phyloP scores from a whole-genome alignment of 1,140 invertebrate genomes.

The Lepidurus apus region DNA sequence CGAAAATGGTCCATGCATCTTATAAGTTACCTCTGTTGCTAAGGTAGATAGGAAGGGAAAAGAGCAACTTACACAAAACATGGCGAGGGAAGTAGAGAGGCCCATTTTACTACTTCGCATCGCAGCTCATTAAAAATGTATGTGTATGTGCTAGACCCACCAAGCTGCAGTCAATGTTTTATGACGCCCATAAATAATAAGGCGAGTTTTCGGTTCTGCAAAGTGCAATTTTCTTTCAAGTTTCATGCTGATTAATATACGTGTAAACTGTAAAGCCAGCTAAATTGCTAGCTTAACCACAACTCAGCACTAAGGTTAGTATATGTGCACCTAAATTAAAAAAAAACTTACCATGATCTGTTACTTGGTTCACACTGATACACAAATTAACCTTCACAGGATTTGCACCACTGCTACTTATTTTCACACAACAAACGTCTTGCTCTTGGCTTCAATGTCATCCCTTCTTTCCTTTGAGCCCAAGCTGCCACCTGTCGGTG shows the following conservation, averaged over 20 bases:
- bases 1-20: neutral
- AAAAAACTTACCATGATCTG: slow-evolving; percentile 4
- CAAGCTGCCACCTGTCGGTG: neutral
- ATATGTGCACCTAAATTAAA: neutral
- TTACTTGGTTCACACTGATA: neutral
- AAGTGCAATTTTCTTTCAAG: too few relatives aligned
- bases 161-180: too few relatives aligned
- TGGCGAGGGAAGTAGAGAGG: neutral
- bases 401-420: neutral
- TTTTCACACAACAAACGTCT: neutral
- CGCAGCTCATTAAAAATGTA: neutral
- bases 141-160: too few relatives aligned
- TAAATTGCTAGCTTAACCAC: too few relatives aligned
- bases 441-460: slow-evolving; percentile 9
- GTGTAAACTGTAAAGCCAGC: too few relatives aligned
- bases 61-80: neutral
- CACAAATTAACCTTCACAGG: neutral
- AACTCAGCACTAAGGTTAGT: too few relatives aligned
- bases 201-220: too few relatives aligned
- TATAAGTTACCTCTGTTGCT: neutral
- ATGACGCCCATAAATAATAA: too few relatives aligned
- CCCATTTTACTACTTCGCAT: neutral
- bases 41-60: neutral
- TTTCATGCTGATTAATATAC: too few relatives aligned
- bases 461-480: neutral